Conservation (phyloP, 1,140 invertebrate species). For the Sitobion miscanthi region DNA sequence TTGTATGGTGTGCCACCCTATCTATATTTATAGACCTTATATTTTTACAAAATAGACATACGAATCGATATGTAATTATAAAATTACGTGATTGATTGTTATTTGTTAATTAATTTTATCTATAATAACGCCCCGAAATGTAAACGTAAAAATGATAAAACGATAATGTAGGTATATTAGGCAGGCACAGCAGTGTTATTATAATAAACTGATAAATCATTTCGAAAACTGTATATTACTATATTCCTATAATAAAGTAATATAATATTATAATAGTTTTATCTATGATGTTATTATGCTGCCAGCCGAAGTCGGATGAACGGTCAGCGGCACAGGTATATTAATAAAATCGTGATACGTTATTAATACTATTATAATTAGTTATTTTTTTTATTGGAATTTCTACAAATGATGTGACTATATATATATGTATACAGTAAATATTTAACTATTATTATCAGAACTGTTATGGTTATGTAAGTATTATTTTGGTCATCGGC, state of each 20-base stretch:
- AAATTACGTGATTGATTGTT: slow-evolving; percentile 5
- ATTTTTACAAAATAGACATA: slow-evolving; percentile 9
- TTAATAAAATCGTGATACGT: not conserved
- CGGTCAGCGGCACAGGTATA: not conserved
- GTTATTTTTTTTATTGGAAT: not conserved
- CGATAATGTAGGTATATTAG: not conserved
- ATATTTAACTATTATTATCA: not conserved
- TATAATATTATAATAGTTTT: not conserved
- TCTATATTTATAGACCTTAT: not conserved
- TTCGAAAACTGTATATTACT: not conserved
- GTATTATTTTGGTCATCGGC: slow-evolving; percentile 12
- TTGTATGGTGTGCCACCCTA: not conserved
- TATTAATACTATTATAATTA: not conserved
- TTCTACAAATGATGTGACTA: not conserved
- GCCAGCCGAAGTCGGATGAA: not conserved
- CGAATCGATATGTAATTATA: not conserved
- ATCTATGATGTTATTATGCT: not conserved
- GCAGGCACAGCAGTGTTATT: not conserved
- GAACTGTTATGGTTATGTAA: not conserved
- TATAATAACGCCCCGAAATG: not conserved
- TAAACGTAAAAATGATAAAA: not conserved
- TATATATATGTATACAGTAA: not conserved
- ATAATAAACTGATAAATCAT: not conserved
- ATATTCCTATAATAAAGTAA: not conserved
- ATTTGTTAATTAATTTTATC: not conserved